Base-by-base conservation (phyloP, 1,140 invertebrate genomes). In the Anastrepha obliqua region DNA sequence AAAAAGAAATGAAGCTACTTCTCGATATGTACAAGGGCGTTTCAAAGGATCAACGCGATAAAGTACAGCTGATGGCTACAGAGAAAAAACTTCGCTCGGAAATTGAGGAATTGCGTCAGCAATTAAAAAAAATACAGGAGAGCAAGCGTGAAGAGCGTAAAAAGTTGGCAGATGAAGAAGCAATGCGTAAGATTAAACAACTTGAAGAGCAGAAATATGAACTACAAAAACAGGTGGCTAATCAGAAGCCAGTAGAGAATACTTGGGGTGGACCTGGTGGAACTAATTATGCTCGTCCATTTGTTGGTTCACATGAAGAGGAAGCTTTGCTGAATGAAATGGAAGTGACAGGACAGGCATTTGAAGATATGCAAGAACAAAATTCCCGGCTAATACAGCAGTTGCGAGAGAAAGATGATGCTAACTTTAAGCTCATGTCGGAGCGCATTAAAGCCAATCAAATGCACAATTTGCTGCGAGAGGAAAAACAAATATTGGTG, bases 311-410 rank as follows among this genome's bases (percentile, higher is more conserved):
- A 0, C 95, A 95, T 89, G 98, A 99, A 93, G 99, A 99, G 94
- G 99, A 99, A 93, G 98, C 98, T 2, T 94, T 99, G 86, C 94
- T 99, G 4, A 99, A 98, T 92, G 99, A 99, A 94, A 99, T 99
- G 98, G 99, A 99, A 93, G 98, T 99, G 1, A 99, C 98, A 0
- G 99, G 99, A 0, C 98, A 99, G 94, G 99, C 99, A 0, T 99
- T 99, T 93, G 99, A 99, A 94, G 98, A 99, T 91, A 99, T 99
- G 98, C 98, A 99, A 94, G 98, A 99, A 92, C 98, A 99, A 93
- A 99, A 99, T 94, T 98, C 98, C 0, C 94, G 99, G 51, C 94
- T 99, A 13, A 97, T 99, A 85, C 98, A 99, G 90, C 98, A 99
- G 93, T 94, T 99, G 20, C 94, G 98, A 3, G 99, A 99, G 93